Base-by-base conservation (phyloP, 2,888 invertebrate genomes). In the Eremobia ochroleuca region DNA sequence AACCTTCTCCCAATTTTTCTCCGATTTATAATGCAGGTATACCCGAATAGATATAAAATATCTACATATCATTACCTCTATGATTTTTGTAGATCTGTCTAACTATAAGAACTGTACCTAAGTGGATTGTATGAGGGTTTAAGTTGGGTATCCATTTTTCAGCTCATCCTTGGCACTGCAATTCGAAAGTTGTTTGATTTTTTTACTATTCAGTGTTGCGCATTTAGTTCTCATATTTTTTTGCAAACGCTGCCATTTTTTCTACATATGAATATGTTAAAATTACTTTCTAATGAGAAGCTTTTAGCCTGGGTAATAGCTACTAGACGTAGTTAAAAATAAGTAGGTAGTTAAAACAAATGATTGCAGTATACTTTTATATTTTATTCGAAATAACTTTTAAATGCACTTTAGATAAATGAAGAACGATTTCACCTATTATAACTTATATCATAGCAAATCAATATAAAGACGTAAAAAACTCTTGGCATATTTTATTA, bases 11-110 rank as follows among this genome's bases (percentile, higher is more conserved):
- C 31, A 81, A 74, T 65, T 55, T 64, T 64, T 58, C 31, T 55
- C 34, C n/a, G 18, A 75, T 64, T 59, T 76, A 21, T 77, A 64
- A 73, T 69, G 55, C 73, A 80, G 52, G n/a, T 73, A 43, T 58
- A 82, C 37, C 78, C 76, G 77, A 81, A 84, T 74, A 80, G 65
- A 77, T 76, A 83, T 81, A 75, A 82, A 72, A 79, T 85, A 84
- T 89, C 83, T 83, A 91, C 90, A 91, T 90, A 91, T 91, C 90
- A 90, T 83, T 90, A 89, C 70, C 70, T 75, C 58, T 87, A 85
- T 83, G 74, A 67, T 72, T 81, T 80, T 77, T 78, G 74, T 85
- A 84, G 85, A 85, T 69, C 64, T 59, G 67, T 76, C n/a, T 80
- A 67, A 75, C 34, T 61, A 4, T 81, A 79, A 69, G 76, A 62